Percentiles rank a stretch among this genome's conserved stretches.
Conservation (phyloP, 1,140 invertebrate species). For the Diachasmimorpha longicaudata region DNA sequence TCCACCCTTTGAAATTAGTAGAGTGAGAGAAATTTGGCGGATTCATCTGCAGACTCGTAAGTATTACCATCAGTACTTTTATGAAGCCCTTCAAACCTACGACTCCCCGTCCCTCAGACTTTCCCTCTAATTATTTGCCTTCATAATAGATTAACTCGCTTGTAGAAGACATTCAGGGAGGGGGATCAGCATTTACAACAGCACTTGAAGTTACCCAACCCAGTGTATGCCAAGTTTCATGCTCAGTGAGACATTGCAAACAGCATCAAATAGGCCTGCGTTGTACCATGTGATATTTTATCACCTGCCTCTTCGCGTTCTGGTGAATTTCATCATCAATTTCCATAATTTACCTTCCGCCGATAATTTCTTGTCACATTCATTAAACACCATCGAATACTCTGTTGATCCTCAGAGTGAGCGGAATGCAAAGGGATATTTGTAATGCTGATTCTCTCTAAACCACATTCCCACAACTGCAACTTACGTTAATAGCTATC, state of each 20-base stretch:
- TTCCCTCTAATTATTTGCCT: too few relatives aligned
- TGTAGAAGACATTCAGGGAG: too few relatives aligned
- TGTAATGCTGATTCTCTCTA: neutral
- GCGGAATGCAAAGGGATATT: neutral
- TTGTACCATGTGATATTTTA: neutral
- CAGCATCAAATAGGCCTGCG: neutral
- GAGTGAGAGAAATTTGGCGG: neutral
- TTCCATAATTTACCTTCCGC: neutral
- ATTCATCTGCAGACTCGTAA: too few relatives aligned
- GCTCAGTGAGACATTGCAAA: too few relatives aligned
- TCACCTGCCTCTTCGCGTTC: neutral
- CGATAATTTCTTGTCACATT: neutral
- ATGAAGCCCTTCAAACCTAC: too few relatives aligned
- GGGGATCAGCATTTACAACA: too few relatives aligned
- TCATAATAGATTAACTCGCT: too few relatives aligned
- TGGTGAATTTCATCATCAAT: neutral
- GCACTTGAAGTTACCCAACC: too few relatives aligned
- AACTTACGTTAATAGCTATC: slow-evolving; percentile 23
- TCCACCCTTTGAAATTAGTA: neutral
- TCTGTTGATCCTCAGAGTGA: neutral
- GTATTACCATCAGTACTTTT: too few relatives aligned
- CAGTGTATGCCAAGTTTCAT: too few relatives aligned
- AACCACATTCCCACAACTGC: neutral
- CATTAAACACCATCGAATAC: neutral
- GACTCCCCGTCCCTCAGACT: too few relatives aligned